Base-by-base conservation (phyloP, 2,797 vertebrate species). In the Lophius americanus region DNA sequence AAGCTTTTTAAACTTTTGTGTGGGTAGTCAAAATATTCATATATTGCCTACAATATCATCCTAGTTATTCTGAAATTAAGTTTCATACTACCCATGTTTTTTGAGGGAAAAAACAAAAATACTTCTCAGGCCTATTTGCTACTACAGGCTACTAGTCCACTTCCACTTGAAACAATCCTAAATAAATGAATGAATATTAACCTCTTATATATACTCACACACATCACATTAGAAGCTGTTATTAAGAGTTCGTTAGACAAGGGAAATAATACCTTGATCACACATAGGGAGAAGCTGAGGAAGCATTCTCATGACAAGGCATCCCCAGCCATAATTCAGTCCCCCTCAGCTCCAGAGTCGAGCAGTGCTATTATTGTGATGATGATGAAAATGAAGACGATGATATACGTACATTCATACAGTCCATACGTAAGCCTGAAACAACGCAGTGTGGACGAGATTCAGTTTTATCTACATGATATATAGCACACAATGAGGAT, bases 11-110 rank as follows among this genome's bases (percentile, higher is more conserved):
- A 14, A 3, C 50, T 23, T 43, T 46, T 58, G 44, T 41, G 12
- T 33, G 23, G 49, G 49, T 68, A 3, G 7, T 61, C 23, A 14
- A 23, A 52, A 76, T 59, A 51, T 56, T 72, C 8, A 48, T 2
- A 59, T 2, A 41, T 10, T 32, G 11, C 10, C 7, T 9, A 42
- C 9, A 9, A 9, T 38, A 38, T 42, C 41, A 42, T 42, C 9
- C 41, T 7, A 4, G 7, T 38, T 38, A 38, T 38, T 38, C 37
- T 7, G 7, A 42, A 9, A 9, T 42, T 3, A n/a, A 32, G 5
- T 14, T 36, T 60, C n/a, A 48, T 1, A 41, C 10, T 14, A 0
- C 12, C 5, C 23, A 39, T 36, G 23, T 23, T 4, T 7, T 48
- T 6, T 39, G 3, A 46, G 8, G 39, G n/a, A 9, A 5, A 50